Base-by-base conservation (phyloP, 2,113 vertebrate genomes). In the Platysteira castanea region DNA sequence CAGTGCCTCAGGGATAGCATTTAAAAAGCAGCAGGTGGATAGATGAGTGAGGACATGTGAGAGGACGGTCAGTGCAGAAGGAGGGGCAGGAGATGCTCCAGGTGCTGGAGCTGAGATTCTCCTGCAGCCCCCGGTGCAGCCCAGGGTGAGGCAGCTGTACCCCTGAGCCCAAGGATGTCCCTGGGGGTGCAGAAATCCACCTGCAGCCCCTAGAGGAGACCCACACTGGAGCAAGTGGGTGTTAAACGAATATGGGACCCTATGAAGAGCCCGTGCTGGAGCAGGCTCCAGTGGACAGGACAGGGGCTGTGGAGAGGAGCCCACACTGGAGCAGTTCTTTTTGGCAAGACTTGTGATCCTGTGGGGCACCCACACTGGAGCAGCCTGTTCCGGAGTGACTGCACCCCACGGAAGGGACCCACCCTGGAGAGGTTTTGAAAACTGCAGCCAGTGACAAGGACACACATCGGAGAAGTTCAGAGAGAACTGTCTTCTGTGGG, bases 201-300 rank as follows among this genome's bases (percentile, higher is more conserved):
- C 44, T 69, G 64, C 35, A 77, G 33, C 60, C 26, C 16, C 0
- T 2, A 15, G 33, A 56, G n/a, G 37, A 50, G 11, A 21, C 12
- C 47, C 30, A 42, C 0, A 0, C 19, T 1, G 0, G 37, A 78
- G 11, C 10, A 42, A 7, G 27, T 2, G 31, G 26, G 10, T 30
- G 7, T 7, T 1, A 0, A n/a, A 47, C 14, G 4, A 57, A 13
- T 11, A 19, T 20, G 39, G 26, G 50, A 52, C 11, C 7, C 65
- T 2, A 1, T 27, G n/a, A 19, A 13, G 11, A 61, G 8, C 24
- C 57, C 0, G 0, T 6, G 5, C 10, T 60, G 24, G 20, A 73
- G 35, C 27, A 54, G 44, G 23, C 4, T 60, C 2, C 41, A 54
- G 42, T 13, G 54, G 26, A 47, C 20, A 37, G 6, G 20, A 6